Percentiles rank a stretch among this genome's conserved stretches.
Conservation (phyloP, 2,888 invertebrate species). For the Alcis repandata region DNA sequence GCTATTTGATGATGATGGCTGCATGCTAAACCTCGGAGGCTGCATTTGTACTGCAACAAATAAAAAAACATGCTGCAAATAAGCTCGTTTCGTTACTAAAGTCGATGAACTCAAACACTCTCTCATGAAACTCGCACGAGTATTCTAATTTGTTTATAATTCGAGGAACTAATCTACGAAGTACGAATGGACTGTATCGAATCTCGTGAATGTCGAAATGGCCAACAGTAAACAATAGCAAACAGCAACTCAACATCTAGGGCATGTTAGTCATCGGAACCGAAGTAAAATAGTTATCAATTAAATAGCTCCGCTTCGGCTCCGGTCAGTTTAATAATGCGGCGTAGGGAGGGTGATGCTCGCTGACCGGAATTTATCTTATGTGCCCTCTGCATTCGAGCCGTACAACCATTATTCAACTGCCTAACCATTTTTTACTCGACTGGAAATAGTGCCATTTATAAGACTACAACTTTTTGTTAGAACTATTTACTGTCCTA, state of each 20-base stretch:
- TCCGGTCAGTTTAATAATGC: slow-evolving; percentile 49
- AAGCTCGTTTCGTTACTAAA: slow-evolving; percentile 18
- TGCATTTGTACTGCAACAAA: slow-evolving; percentile 87
- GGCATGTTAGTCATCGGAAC: slow-evolving; percentile 44
- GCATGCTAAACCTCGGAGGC: slow-evolving; percentile 95
- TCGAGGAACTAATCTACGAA: slow-evolving; percentile 35
- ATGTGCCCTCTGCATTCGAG: slow-evolving; percentile 43
- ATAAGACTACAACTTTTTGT: slow-evolving; percentile 26
- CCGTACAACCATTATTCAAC: slow-evolving; percentile 56
- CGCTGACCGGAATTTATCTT: slow-evolving; percentile 71
- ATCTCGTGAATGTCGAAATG: slow-evolving; percentile 36
- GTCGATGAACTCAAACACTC: slow-evolving; percentile 15
- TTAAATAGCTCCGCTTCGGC: slow-evolving; percentile 63
- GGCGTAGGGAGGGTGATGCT: slow-evolving; percentile 58
- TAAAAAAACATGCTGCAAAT: slow-evolving; percentile 34
- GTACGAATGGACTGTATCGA: slow-evolving; percentile 37
- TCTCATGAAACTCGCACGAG: slow-evolving; percentile 30
- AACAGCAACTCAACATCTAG: slow-evolving; percentile 39
- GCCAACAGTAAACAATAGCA: slow-evolving; percentile 35
- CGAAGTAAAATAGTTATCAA: slow-evolving; percentile 59
- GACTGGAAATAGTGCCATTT: slow-evolving; percentile 22
- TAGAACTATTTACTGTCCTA: slow-evolving; percentile 5
- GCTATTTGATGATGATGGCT: slow-evolving; percentile 94
- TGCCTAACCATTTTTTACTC: slow-evolving; percentile 51
- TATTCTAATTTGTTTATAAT: slow-evolving; percentile 39